Evolutionary conservation across 2,888 invertebrate species (phyloP).

Genomic region (Steinernema hermaphroditum): DNA sequence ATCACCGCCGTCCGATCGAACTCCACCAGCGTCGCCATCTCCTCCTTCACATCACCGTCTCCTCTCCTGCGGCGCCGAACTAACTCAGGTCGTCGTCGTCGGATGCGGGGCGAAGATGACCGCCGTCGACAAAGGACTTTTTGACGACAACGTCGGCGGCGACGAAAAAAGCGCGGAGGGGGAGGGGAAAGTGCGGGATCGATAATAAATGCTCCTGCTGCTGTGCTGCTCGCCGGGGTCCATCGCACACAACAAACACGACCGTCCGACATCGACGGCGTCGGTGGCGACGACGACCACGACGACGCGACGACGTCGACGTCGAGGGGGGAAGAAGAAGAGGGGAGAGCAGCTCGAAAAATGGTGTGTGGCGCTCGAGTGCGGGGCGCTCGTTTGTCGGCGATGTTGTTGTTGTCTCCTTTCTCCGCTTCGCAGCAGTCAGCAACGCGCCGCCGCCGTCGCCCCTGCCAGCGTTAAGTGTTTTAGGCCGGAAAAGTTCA

Average conservation of each 20-base stretch:
- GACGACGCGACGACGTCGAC: background rate
- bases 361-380: conserved; percentile 24
- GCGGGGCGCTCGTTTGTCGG: background rate
- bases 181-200: background rate
- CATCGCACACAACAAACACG: conserved; percentile 25
- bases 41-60: too few species aligned
- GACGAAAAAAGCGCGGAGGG: background rate
- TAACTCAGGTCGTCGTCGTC: too few species aligned
- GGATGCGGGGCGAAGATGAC: background rate
- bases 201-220: conserved; percentile 25
- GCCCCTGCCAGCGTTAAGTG: background rate
- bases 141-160: background rate
- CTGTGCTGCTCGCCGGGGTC: conserved; percentile 16
- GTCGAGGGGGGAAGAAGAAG: background rate
- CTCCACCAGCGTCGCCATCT: too few species aligned
- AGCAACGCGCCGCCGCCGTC: background rate
- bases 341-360: conserved; percentile 17
- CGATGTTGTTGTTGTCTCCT: conserved; percentile 23
- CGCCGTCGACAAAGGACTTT: conserved; percentile 3
- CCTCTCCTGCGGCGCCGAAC: too few species aligned
- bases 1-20: background rate
- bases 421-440: conserved; percentile 5
- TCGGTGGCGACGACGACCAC: background rate
- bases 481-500: too few species aligned
- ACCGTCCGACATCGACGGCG: background rate